These are phyloP conservation scores for Tipula vernalis DNA, from an alignment of 2,888 invertebrate species.

Conservation along the genomic window DNA sequence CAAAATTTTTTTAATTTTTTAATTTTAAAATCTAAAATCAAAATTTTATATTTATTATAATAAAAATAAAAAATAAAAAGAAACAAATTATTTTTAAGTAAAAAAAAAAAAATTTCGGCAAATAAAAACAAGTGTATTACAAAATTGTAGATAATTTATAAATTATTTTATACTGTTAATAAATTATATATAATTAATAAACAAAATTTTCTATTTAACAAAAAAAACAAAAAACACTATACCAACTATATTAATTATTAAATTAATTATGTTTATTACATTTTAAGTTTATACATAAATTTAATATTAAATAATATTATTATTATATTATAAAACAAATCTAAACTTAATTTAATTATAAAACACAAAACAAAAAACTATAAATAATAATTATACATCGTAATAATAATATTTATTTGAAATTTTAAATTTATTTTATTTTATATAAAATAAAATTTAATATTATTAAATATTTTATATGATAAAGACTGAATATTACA, in stretches of 20 bases:
- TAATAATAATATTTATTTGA: background rate
- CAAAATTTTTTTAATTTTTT: background rate
- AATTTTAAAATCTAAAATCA: background rate
- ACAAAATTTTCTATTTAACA: background rate
- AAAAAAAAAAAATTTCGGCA: background rate
- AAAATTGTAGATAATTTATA: slow-evolving; percentile 4
- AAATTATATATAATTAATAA: background rate
- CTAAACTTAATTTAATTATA: background rate
- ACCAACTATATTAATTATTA: background rate
- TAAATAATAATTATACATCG: background rate
- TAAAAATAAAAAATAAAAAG: background rate
- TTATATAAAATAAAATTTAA: background rate
- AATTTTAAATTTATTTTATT: background rate
- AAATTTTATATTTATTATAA: background rate
- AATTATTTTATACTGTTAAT: slow-evolving; percentile 4
- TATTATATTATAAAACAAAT: background rate
- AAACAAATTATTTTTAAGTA: background rate
- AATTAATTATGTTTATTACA: background rate
- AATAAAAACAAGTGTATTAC: background rate
- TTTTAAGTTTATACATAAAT: background rate
- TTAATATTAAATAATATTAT: background rate
- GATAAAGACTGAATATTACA: background rate
- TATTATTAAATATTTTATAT: background rate
- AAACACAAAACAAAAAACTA: background rate
- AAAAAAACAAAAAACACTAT: background rate